Base-by-base conservation (phyloP, 2,797 vertebrate genomes). In the Loris lydekkerianus region DNA sequence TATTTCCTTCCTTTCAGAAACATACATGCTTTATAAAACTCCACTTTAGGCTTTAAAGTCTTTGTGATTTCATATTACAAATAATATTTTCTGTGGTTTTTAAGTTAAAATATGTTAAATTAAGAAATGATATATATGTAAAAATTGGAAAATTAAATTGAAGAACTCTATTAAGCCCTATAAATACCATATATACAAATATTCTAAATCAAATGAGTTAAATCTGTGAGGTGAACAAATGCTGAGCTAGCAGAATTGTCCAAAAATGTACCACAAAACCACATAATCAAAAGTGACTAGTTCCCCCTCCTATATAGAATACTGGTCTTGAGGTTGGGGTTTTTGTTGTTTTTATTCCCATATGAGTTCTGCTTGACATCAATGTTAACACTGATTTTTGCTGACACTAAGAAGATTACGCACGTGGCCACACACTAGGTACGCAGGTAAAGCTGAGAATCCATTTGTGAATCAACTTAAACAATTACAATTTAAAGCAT, bases 141-240 rank as follows among this genome's bases (percentile, higher is more conserved):
- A 73, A 92, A 88, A 90, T 29, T 20, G 75, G 34, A 85, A 92
- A 92, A 85, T 60, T 73, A 70, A 90, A 91, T 75, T 80, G 91
- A 78, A 46, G n/a, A 91, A 90, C 27, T 77, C 58, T 49, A 53
- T 15, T 75, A 94, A 73, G 75, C 34, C 58, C 21, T 27, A 86
- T 5, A 78, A 43, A 14, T 73, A 61, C 13, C 31, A 89, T 31
- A 70, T 23, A 34, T 56, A 72, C 10, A 4, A 31, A 67, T 60
- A 65, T 49, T n/a, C 61, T 31, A 86, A 84, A 60, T 77, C 70
- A 69, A 63, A 92, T 67, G 63, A 83, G 56, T 53, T 60, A 90
- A 75, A 23, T 63, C 25, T 70, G 37, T 49, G 67, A 78, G 37
- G 13, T 77, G 61, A 58, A 73, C 43, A 27, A 91, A 83, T 60